Conservation (phyloP, 1,140 invertebrate species). For the Ditylenchus dipsaci region DNA sequence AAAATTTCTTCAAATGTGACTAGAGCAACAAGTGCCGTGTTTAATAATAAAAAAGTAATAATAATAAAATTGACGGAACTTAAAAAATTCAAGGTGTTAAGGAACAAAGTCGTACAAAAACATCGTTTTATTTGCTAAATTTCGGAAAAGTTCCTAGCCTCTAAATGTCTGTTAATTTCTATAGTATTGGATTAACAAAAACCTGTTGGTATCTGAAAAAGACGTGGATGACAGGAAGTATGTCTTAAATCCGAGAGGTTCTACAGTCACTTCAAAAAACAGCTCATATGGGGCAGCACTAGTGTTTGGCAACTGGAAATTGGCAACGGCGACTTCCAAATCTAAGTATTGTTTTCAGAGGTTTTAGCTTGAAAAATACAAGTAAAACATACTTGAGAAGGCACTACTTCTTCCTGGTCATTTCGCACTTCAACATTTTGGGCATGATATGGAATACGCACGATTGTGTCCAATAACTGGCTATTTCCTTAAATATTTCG, state of each 20-base stretch:
- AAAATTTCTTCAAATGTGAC: too few species aligned
- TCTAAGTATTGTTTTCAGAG: neutral
- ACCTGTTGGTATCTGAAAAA: neutral
- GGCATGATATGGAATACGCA: neutral
- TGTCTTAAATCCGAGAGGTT: conserved; percentile 22
- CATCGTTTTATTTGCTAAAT: too few species aligned
- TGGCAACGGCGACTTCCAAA: neutral
- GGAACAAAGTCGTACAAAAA: too few species aligned
- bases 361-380: neutral
- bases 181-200: too few species aligned
- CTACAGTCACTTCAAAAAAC: conserved; percentile 4
- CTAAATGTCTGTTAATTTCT: too few species aligned
- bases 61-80: too few species aligned
- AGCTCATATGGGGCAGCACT: conserved; percentile 19
- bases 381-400: neutral
- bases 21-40: too few species aligned
- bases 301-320: neutral
- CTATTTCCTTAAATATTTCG: too few species aligned
- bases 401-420: neutral
- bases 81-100: too few species aligned
- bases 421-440: neutral
- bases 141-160: too few species aligned
- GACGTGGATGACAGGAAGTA: conserved; percentile 18
- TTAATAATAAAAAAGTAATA: too few species aligned
- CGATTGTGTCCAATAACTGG: neutral